Base-by-base conservation (phyloP, 2,113 vertebrate genomes). In the Vulpes vulpes region DNA sequence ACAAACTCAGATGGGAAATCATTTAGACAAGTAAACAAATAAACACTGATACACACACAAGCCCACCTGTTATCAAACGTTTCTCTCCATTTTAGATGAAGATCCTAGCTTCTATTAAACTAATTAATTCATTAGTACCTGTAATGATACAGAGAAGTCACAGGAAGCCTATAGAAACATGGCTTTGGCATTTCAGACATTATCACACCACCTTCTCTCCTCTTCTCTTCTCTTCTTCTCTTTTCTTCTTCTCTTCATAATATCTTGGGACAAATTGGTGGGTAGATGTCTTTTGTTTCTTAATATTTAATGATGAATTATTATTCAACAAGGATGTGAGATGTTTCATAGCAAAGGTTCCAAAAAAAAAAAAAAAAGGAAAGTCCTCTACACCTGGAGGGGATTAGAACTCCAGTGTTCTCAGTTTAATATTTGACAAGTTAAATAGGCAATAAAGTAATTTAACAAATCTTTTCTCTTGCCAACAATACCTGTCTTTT, bases 361-460 rank as follows among this genome's bases (percentile, higher is more conserved):
- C 38, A 27, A 76, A 9, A 0, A 55, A 43, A 76, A 93, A 43
- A 43, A 43, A 38, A 38, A 38, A 43, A 5, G 2, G 2, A 94
- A 82, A 1, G 5, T 64, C 3, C 14, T 80, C 38, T 60, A 55
- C 2, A 87, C 6, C 30, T 86, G 53, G 16, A 87, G 8, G 83
- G 2, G 4, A 78, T 79, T 92, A 16, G 69, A 92, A 64, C n/a
- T 95, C 78, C 2, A 30, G 2, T 49, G 17, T 84, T 59, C 25
- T 30, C 11, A 60, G 12, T 49, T 73, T 89, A 92, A 59, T 92
- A 43, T 94, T 95, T 91, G 51, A 90, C 35, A 83, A 92, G 23
- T 87, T 76, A 93, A 95, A 69, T 55, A 49, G 5, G 15, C n/a
- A 35, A 3, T 89, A 80, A 84, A 81, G 89, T 60, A 11, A 86